Conservation (phyloP, 2,797 vertebrate genomes). For the Gymnothorax reevesii region DNA sequence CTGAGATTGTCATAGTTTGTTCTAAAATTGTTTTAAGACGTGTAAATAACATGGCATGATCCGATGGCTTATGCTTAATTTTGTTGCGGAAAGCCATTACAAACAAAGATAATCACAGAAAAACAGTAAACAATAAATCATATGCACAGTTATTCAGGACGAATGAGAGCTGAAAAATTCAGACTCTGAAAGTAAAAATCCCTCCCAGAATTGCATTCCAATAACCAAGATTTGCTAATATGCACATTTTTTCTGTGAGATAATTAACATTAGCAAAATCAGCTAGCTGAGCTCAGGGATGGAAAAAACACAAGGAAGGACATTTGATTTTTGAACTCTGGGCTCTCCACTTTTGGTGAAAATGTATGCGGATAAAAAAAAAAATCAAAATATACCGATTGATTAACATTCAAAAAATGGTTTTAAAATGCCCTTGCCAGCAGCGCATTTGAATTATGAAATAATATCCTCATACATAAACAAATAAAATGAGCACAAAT, state of each 20-base stretch:
- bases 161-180: too few relatives aligned
- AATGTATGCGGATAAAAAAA: background rate
- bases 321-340: too few relatives aligned
- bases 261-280: too few relatives aligned
- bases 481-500: slow-evolving; percentile 6
- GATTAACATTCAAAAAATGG: background rate
- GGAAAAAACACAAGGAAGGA: too few relatives aligned
- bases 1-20: background rate
- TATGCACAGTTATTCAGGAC: too few relatives aligned
- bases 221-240: too few relatives aligned
- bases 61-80: background rate
- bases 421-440: background rate
- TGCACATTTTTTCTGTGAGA: too few relatives aligned
- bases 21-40: background rate
- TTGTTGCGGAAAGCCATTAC: background rate
- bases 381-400: background rate
- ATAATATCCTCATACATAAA: background rate
- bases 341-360: background rate
- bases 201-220: too few relatives aligned
- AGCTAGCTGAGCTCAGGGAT: too few relatives aligned
- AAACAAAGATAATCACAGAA: background rate
- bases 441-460: background rate
- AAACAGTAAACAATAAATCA: background rate
- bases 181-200: too few relatives aligned
- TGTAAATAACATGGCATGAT: background rate